Base-by-base conservation (phyloP, 2,113 vertebrate species). In the Rousettus leschenaultii region DNA sequence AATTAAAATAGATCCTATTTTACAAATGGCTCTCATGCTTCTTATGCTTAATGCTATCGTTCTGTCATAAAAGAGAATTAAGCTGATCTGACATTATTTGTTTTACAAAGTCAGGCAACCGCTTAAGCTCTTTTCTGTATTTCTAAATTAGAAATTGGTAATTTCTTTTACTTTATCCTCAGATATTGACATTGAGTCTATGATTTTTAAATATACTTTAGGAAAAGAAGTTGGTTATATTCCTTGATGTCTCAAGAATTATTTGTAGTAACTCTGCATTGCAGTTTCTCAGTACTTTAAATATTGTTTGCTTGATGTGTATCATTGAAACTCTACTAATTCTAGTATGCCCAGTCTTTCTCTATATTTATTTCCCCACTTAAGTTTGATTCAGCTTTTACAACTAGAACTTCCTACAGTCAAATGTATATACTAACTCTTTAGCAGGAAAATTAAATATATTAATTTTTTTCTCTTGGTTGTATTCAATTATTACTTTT, bases 1-100 rank as follows among this genome's bases (percentile, higher is more conserved):
- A 96, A 88, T 95, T 89, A 95, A 94, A 91, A 90, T 53, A 93
- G 35, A 65, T 43, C 91, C 22, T 71, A 24, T 77, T 96, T 94
- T 95, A 61, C 28, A 65, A 94, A 89, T 63, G 59, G 11, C 1
- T 26, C 57, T 59, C 26, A 59, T 89, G 38, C 30, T 73, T 82
- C 86, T 86, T 96, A 71, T 86, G 45, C 73, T 75, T 77, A 77
- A 77, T 51, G 30, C 38, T 68, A 21, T 45, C 55, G 70, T 83
- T 86, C 66, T 97, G 68, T 45, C 87, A 93, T 61, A 77, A 79
- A 77, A 93, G 30, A 94, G 51, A 93, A 97, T 93, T 93, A 90
- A 95, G 82, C 53, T 82, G 48, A 7, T 57, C 43, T 85, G 53
- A 70, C 22, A 59, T 83, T 35, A 87, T 95, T 84, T 95, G 77